phyloP scores from a whole-genome alignment of 2,888 invertebrate genomes.

The Drosophila eohydei region DNA sequence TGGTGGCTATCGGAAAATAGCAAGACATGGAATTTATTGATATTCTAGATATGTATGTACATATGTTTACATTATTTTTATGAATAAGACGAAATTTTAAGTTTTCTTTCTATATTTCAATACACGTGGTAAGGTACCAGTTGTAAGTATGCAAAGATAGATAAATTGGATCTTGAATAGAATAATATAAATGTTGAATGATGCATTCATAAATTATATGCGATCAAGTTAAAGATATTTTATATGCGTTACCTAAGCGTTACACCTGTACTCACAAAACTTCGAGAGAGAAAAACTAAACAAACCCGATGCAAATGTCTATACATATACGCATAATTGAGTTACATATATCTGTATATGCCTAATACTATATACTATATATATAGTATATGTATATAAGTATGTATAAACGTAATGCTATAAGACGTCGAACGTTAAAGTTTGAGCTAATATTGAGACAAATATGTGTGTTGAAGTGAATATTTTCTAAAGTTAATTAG shows the following conservation, averaged over 20 bases:
- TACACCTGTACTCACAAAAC: constrained; percentile 19
- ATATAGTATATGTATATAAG: no score
- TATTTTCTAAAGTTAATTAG: no score
- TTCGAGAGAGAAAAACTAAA: constrained; percentile 3
- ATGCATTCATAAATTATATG: background rate
- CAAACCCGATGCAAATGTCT: background rate
- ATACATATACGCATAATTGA: no score
- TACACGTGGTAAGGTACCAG: no score
- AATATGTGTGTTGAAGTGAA: no score
- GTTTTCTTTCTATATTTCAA: background rate
- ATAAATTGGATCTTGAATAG: background rate
- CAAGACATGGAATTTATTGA: constrained; percentile 9
- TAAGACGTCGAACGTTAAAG: no score
- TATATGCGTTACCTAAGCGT: background rate
- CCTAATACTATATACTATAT: no score
- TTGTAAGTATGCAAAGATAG: background rate
- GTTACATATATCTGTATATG: no score
- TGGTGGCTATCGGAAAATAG: rapidly evolving
- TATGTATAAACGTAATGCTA: no score
- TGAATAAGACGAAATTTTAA: no score
- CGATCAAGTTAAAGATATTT: background rate
- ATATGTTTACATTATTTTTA: background rate
- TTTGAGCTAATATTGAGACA: no score
- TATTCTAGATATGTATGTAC: background rate
- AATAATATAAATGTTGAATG: background rate